These are phyloP conservation scores for Anolis apletophallus DNA, from an alignment of 2,797 vertebrate species.

Conservation along the genomic window DNA sequence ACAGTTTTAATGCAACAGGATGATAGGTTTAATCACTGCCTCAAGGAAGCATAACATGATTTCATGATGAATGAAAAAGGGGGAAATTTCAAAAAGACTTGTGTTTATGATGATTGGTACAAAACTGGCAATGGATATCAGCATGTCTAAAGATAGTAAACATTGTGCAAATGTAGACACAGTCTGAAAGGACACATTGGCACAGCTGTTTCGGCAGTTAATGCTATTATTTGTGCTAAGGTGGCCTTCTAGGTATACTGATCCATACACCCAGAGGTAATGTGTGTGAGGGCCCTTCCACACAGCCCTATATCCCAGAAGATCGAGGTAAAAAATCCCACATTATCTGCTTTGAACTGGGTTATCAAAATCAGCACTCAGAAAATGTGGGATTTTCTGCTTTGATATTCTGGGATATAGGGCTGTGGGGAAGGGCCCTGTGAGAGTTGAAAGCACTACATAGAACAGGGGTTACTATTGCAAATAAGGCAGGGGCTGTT, in stretches of 20 bases:
- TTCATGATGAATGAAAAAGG: constrained; percentile 2
- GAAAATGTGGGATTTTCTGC: too few relatives aligned
- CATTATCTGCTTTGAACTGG: too few relatives aligned
- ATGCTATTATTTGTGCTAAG: neutral
- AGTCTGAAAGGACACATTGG: neutral
- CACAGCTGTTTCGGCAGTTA: neutral
- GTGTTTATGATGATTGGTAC: neutral
- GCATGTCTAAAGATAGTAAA: neutral
- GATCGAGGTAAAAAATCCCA: too few relatives aligned
- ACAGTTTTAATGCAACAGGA: neutral
- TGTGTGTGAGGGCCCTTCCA: neutral
- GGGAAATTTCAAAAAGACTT: neutral
- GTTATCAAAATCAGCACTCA: too few relatives aligned
- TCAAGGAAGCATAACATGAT: neutral
- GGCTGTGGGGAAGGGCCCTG: too few relatives aligned
- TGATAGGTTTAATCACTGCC: neutral
- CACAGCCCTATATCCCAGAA: too few relatives aligned
- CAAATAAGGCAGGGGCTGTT: neutral
- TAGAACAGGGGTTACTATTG: too few relatives aligned
- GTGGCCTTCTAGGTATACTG: neutral
- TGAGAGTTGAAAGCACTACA: too few relatives aligned
- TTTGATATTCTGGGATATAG: too few relatives aligned
- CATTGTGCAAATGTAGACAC: neutral
- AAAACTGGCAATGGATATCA: neutral
- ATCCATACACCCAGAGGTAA: neutral